A percentile compares a stretch with the other conserved stretches of the same genome.
These are phyloP conservation scores for Cosmia trapezina DNA, from an alignment of 2,888 invertebrate genomes.

Conservation along the genomic window DNA sequence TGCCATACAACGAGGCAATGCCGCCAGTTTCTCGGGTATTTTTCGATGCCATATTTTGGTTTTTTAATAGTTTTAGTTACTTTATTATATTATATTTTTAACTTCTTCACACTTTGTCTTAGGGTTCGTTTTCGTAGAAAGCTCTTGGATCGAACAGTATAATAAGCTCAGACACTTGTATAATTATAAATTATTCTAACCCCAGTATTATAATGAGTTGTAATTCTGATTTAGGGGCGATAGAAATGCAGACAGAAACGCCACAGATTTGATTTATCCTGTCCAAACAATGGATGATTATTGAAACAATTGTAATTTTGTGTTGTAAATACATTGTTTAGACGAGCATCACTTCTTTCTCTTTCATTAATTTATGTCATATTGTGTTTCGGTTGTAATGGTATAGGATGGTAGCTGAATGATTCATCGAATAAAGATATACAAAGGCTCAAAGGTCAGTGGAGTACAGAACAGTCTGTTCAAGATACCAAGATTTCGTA, in stretches of 20 bases:
- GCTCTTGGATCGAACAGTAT: background rate
- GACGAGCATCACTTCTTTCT: slow-evolving; percentile 29
- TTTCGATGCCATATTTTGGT: too few relatives aligned
- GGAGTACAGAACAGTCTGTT: background rate
- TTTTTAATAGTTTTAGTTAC: too few relatives aligned
- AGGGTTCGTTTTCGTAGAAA: background rate
- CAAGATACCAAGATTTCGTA: too few relatives aligned
- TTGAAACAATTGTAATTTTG: slow-evolving; percentile 41
- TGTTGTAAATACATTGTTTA: slow-evolving; percentile 51
- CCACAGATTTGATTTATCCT: slow-evolving; percentile 55
- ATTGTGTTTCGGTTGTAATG: slow-evolving; percentile 40
- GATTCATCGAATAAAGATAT: background rate
- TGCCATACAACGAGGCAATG: too few relatives aligned
- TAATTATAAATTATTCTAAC: slow-evolving; percentile 34
- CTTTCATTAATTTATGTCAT: slow-evolving; percentile 46
- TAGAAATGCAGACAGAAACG: slow-evolving; percentile 59
- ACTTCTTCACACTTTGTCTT: background rate
- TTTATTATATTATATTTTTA: too few relatives aligned
- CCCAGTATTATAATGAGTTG: slow-evolving; percentile 27
- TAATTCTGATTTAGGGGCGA: slow-evolving; percentile 40
- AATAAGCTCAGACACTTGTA: background rate
- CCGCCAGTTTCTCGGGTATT: too few relatives aligned
- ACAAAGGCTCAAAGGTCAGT: background rate
- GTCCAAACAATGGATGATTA: slow-evolving; percentile 67
- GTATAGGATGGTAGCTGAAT: slow-evolving; percentile 27